Evolutionary conservation across 2,113 vertebrate genomes (phyloP).

Genomic region (Ia io): DNA sequence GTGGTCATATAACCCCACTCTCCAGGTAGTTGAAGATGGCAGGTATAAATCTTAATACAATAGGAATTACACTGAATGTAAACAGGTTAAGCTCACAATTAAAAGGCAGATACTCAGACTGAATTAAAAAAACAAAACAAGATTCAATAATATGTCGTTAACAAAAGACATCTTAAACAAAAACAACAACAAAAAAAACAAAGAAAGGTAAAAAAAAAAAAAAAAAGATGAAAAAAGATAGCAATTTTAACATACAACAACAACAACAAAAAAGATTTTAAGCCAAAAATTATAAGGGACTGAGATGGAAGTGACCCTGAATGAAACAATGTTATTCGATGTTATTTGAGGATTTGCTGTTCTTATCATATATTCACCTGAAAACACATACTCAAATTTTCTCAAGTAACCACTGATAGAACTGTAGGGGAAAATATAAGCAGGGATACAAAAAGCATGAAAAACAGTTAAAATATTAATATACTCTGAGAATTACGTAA

Average conservation of each 20-base stretch:
- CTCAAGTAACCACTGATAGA: neutral
- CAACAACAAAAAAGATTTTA: neutral
- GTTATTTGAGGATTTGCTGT: neutral
- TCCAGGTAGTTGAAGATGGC: neutral
- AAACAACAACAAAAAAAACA: neutral
- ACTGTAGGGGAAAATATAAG: neutral
- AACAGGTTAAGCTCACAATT: neutral
- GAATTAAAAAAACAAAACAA: slow-evolving; percentile 13
- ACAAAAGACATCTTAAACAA: neutral
- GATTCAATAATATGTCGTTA: neutral
- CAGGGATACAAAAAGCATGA: neutral
- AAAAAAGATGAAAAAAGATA: neutral
- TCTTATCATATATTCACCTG: neutral
- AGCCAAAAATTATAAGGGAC: neutral
- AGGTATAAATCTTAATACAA: neutral
- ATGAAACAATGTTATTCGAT: too few relatives aligned
- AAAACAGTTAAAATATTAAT: neutral
- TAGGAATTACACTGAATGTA: neutral
- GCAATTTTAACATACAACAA: neutral
- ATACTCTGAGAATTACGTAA: neutral
- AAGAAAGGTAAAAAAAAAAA: neutral
- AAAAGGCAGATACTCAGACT: neutral
- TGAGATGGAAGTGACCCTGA: neutral
- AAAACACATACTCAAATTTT: neutral
- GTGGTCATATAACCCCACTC: neutral